These are phyloP conservation scores for Diorhabda sublineata DNA, from an alignment of 1,140 invertebrate genomes.

Conservation along the genomic window DNA sequence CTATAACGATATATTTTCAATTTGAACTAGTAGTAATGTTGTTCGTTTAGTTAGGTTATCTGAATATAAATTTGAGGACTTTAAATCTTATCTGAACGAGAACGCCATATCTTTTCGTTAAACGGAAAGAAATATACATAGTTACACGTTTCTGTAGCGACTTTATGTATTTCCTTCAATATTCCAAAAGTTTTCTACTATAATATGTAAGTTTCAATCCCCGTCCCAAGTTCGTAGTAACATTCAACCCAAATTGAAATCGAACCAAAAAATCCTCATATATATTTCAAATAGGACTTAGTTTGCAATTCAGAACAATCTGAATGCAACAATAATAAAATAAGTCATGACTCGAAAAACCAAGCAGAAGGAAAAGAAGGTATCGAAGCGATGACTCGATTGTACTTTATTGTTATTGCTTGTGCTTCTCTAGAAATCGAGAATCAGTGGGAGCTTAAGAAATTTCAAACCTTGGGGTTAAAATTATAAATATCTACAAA, in stretches of 20 bases:
- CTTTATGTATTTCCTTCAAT: constrained; percentile 1
- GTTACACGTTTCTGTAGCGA: neutral
- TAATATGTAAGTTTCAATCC: constrained; percentile 1
- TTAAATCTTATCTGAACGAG: no score
- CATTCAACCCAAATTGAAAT: neutral
- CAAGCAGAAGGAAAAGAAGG: neutral
- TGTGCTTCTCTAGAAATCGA: constrained; percentile 25
- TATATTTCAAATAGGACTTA: constrained; percentile 7
- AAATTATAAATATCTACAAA: no score
- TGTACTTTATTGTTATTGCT: constrained; percentile 13
- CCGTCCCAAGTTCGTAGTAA: neutral
- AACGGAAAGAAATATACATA: constrained; percentile 1
- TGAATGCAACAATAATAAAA: constrained; percentile 31
- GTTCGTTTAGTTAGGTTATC: no score
- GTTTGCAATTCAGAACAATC: constrained; percentile 17
- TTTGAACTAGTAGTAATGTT: no score
- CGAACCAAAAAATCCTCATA: constrained; percentile 1
- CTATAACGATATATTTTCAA: no score
- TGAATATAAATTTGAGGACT: no score
- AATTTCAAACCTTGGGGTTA: no score
- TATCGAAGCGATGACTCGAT: constrained; percentile 9
- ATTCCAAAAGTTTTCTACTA: constrained; percentile 2
- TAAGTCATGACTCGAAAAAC: constrained; percentile 24
- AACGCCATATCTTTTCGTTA: neutral
- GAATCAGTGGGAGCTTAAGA: constrained; percentile 6